phyloP scores from a whole-genome alignment of 1,140 invertebrate species.

The Euschistus heros region DNA sequence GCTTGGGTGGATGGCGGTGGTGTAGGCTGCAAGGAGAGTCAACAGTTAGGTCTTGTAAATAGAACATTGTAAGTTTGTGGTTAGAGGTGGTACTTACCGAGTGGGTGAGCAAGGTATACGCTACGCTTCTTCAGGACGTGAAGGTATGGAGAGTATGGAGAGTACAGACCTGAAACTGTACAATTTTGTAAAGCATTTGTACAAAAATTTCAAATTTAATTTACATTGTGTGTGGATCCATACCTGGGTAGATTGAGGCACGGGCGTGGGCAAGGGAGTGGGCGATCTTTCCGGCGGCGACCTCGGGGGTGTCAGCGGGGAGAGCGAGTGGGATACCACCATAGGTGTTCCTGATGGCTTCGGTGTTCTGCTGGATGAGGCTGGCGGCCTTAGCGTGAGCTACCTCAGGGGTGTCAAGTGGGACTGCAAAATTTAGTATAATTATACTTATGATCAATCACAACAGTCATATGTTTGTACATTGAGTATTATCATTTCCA shows the following conservation, averaged over 20 bases:
- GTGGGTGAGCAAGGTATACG: background rate
- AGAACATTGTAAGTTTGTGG: background rate
- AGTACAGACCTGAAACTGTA: background rate
- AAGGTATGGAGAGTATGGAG: constrained; percentile 13
- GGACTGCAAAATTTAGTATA: background rate
- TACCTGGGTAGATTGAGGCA: constrained; percentile 36
- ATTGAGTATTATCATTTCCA: too few relatives aligned
- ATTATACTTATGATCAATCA: constrained; percentile 11
- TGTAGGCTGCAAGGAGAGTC: constrained; percentile 21
- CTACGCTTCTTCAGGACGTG: constrained; percentile 2
- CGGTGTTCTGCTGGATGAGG: constrained; percentile 15
- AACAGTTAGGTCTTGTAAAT: constrained; percentile 1
- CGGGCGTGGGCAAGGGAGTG: constrained; percentile 30
- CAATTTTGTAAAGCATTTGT: too few relatives aligned
- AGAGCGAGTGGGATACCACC: constrained; percentile 19
- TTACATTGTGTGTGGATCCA: constrained; percentile 26
- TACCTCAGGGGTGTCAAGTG: background rate
- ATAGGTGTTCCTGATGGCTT: constrained; percentile 11
- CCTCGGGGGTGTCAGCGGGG: constrained; percentile 29
- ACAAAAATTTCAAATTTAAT: too few relatives aligned
- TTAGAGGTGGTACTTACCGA: background rate
- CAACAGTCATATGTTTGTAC: background rate
- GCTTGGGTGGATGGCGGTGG: constrained; percentile 29
- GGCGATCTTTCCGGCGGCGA: constrained; percentile 32
- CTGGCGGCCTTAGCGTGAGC: constrained; percentile 18